Percentiles rank a stretch among this genome's conserved stretches.
These are phyloP conservation scores for Margarornis squamiger DNA, from an alignment of 2,797 vertebrate species.

Conservation along the genomic window DNA sequence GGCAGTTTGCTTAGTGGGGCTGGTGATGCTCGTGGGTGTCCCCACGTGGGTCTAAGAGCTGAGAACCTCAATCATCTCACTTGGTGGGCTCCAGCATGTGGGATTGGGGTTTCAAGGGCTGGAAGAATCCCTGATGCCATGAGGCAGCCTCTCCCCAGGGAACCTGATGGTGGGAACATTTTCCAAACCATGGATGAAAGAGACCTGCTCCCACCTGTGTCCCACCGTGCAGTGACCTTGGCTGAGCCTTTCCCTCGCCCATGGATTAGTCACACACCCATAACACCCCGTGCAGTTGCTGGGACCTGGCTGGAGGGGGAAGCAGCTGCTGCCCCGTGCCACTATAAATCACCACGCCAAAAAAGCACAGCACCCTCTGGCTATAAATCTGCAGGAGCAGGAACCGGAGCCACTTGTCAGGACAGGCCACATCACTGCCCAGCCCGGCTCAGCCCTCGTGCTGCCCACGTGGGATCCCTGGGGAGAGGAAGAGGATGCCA, in stretches of 20 bases:
- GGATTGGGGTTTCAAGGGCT: neutral
- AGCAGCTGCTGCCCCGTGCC: neutral
- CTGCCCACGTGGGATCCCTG: neutral
- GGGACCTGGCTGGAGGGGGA: neutral
- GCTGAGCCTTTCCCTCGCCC: neutral
- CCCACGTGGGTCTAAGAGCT: neutral
- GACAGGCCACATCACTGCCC: neutral
- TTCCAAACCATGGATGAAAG: neutral
- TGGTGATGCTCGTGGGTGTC: neutral
- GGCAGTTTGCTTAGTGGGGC: neutral
- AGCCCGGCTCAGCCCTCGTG: neutral
- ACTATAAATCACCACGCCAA: neutral
- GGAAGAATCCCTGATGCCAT: neutral
- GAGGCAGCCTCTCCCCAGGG: neutral
- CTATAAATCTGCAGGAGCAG: neutral
- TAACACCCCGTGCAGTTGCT: accelerated
- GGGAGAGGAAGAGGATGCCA: neutral
- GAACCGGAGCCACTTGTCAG: neutral
- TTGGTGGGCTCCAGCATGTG: neutral
- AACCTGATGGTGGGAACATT: neutral
- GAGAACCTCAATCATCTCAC: neutral
- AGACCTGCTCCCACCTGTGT: neutral
- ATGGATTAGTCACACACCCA: accelerated
- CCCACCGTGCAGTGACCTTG: accelerated
- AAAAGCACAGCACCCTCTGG: neutral